Conservation (phyloP, 35 echinoderm and acorn worm species). For the Nesometra sesokonis region DNA sequence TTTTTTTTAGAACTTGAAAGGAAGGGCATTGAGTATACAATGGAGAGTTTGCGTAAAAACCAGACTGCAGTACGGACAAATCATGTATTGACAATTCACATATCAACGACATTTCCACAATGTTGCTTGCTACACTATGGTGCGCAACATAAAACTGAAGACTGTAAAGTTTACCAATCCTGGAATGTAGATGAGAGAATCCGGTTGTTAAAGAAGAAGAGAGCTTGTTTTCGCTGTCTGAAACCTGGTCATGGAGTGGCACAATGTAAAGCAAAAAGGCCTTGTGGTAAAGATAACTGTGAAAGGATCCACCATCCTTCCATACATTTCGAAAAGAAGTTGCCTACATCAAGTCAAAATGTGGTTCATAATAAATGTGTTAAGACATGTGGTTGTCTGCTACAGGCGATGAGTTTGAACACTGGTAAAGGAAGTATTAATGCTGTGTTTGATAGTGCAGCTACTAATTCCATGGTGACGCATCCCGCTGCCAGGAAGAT, state of each 20-base stretch:
- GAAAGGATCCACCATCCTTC: neutral
- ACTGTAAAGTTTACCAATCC: neutral
- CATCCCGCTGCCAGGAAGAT: neutral
- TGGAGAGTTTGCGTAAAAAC: too few relatives aligned
- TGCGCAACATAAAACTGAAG: neutral
- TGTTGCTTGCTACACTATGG: neutral
- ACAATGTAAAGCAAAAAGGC: neutral
- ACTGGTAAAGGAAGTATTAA: neutral
- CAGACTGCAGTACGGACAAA: too few relatives aligned
- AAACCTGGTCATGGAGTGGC: neutral
- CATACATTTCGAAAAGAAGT: slow-evolving; percentile 1
- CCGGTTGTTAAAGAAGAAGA: neutral
- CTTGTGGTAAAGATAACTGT: neutral
- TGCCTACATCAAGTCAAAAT: neutral
- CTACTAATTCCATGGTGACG: neutral
- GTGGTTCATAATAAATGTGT: neutral
- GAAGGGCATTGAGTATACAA: too few relatives aligned
- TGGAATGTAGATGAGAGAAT: neutral
- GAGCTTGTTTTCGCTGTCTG: slow-evolving; percentile 14
- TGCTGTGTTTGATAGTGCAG: slow-evolving; percentile 5
- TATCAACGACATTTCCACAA: too few relatives aligned
- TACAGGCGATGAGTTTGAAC: neutral
- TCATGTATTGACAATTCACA: too few relatives aligned
- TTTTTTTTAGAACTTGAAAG: too few relatives aligned
- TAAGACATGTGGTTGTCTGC: neutral